phyloP scores from a whole-genome alignment of 2,888 invertebrate species.

The Iphiclides podalirius region DNA sequence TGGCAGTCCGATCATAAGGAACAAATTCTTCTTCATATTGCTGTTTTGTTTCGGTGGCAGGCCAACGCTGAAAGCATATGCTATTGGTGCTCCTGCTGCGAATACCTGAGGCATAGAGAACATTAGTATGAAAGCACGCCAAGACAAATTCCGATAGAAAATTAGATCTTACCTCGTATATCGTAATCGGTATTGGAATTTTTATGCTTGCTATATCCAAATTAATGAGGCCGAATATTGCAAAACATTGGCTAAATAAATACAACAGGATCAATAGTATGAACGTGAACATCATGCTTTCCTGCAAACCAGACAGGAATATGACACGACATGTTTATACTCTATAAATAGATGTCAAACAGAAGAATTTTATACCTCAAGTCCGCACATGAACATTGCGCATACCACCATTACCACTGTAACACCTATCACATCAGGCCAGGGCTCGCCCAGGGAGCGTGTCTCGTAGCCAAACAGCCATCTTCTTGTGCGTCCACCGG shows the following conservation, averaged over 20 bases:
- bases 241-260: constrained; percentile 71
- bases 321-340: too few relatives aligned
- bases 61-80: constrained; percentile 63
- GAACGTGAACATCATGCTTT: constrained; percentile 73
- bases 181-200: constrained; percentile 66
- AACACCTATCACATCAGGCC: constrained; percentile 83
- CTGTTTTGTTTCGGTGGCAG: constrained; percentile 54
- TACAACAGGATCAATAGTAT: constrained; percentile 63
- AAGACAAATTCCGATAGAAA: too few relatives aligned
- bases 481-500: constrained; percentile 78
- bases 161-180: constrained; percentile 61
- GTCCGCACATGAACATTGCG: constrained; percentile 82
- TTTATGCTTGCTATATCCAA: constrained; percentile 69
- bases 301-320: too few relatives aligned
- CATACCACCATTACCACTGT: constrained; percentile 81
- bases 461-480: constrained; percentile 82
- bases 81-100: constrained; percentile 69
- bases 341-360: too few relatives aligned
- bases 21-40: constrained; percentile 53
- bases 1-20: constrained; percentile 60
- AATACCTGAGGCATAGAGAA: constrained; percentile 46
- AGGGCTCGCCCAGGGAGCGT: constrained; percentile 80
- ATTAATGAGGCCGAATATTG: constrained; percentile 69
- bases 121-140: not conserved
- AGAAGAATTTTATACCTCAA: too few relatives aligned